Evolutionary conservation across 2,797 vertebrate species (phyloP), one percentile per base, ranked within the genome.

Genomic region (Betta splendens): DNA sequence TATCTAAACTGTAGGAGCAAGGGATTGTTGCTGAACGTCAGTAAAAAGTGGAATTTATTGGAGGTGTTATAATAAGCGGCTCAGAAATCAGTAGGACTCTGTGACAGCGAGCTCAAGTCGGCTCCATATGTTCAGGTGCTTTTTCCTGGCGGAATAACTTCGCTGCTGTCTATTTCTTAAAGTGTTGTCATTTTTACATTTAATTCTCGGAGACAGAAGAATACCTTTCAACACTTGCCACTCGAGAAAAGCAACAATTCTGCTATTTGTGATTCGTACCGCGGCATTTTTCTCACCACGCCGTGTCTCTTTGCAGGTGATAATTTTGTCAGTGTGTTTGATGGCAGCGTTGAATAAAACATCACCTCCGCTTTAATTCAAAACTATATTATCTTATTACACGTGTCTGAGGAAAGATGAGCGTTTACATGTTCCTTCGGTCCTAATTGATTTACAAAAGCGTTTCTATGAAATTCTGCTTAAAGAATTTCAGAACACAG

Each of bases 141-240:
- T 61, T n/a, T 33, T 21, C 31, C 32, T 7, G 25, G 42, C 31
- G 38, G 44, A 42, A 20, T 20, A 33, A 13, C 55, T 40, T 53
- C 47, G 11, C 43, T 21, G 23, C 59, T n/a, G 32, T 73, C 47
- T 81, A 56, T 64, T 74, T 67, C 56, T 36, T 17, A 37, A 50
- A 57, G 76, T 80, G 76, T 84, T 79, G 73, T 80, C 59, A 70
- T 71, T 72, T 69, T 59, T 63, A 64, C 55, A 48, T 80, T 71
- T 71, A 18, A 64, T 82, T 80, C 73, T 64, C 69, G 72, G 68
- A 84, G 40, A 72, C 71, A 79, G 67, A 61, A 64, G 67, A 81
- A 81, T 60, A 75, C 79, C 81, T 83, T 76, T 86, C 77, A 89
- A 87, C 86, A 88, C 87, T 75, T 86, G 79, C 83, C 86, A 85